Evolutionary conservation across 2,113 vertebrate genomes (phyloP), one percentile per base, ranked within the genome.

Genomic region (Phylloscopus trochiloides): DNA sequence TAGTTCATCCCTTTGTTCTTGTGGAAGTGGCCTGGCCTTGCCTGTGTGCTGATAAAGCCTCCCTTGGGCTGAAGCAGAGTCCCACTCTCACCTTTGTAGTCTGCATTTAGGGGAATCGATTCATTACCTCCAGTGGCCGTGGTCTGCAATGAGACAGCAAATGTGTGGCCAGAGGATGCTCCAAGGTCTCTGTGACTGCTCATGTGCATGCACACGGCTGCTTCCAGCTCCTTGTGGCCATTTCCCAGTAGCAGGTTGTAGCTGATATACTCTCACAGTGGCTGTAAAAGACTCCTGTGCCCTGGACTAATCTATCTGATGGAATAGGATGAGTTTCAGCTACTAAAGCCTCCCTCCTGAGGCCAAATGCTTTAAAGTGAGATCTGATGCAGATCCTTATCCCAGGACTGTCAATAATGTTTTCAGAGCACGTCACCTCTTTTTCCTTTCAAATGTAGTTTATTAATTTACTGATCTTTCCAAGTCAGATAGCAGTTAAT

Each of bases 301-400:
- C 88, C 77, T 83, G 84, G 38, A 88, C 90, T 88, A 79, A 93
- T 88, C 62, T 96, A 31, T 94, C 84, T 94, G 77, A 94, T 89
- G 78, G 67, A 95, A 79, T 9, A 86, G 67, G 62, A 93, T 94
- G 87, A 95, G 71, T 93, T 96, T 96, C 86, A 93, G 4, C 88
- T 86, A 19, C 48, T 95, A 92, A 97, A 93, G 72, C 43, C 55
- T 94, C 48, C 75, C 93, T 96, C 94, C 92, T 63, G 85, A 93
- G 94, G 94, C 94, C 73, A 86, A 86, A 84, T 67, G 43, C 90
- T 95, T 96, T 92, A 93, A 91, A 96, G 90, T 48, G 73, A 54
- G 67, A 95, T 94, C 82, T 74, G 82, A 92, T 92, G 79, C 86
- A 94, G 90, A 92, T 95, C 86, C 57, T 93, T 96, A 95, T 94